A percentile compares a stretch with the other conserved stretches of the same genome.
Conservation (phyloP, 1,140 invertebrate genomes). For the Drosophila sp. region DNA sequence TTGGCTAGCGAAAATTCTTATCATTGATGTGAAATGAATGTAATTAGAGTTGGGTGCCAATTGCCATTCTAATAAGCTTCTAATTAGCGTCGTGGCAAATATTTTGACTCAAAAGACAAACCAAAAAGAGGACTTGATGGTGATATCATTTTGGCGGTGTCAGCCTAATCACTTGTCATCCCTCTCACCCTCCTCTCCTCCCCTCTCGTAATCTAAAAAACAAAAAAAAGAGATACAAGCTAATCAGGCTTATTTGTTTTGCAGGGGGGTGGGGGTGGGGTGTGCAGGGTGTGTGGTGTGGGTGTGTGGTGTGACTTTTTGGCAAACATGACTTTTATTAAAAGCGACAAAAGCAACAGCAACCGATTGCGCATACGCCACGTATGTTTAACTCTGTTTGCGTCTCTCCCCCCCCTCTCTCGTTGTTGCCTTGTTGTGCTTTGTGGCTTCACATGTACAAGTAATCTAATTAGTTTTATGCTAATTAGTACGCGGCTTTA, state of each 20-base stretch:
- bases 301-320: constrained; percentile 64
- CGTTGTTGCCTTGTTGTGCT: constrained; percentile 58
- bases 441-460: constrained; percentile 73
- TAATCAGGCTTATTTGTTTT: constrained; percentile 78
- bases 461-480: constrained; percentile 82
- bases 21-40: constrained; percentile 70
- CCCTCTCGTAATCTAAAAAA: constrained; percentile 16
- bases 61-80: constrained; percentile 66
- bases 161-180: constrained; percentile 34
- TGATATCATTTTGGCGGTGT: constrained; percentile 51
- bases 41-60: constrained; percentile 70
- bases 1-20: constrained; percentile 50
- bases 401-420: background rate
- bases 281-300: constrained; percentile 22
- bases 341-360: constrained; percentile 61
- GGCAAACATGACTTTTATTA: constrained; percentile 76
- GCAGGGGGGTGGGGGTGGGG: constrained; percentile 15
- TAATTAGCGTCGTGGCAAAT: constrained; percentile 54
- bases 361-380: constrained; percentile 72
- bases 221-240: constrained; percentile 36
- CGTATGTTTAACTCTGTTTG: constrained; percentile 39
- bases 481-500: constrained; percentile 77
- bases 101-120: background rate
- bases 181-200: background rate
- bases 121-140: constrained; percentile 2